phyloP scores from a whole-genome alignment of 1,140 invertebrate species.

The Nasonia giraulti region DNA sequence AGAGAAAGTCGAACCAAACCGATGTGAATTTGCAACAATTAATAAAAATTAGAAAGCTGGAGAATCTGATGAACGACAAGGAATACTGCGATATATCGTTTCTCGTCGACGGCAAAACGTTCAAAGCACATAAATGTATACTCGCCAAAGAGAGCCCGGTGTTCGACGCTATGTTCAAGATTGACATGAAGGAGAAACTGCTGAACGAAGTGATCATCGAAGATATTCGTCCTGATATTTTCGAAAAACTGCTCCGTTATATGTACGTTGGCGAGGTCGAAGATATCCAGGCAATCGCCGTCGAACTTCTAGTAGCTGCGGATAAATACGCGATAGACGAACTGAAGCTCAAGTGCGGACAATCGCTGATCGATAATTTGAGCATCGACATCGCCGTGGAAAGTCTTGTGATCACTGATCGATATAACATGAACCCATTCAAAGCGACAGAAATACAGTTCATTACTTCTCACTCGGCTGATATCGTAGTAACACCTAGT shows the following conservation, averaged over 20 bases:
- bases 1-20: too few species aligned
- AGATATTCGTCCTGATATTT: slow-evolving; percentile 70
- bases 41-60: too few species aligned
- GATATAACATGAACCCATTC: too few species aligned
- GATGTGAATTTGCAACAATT: too few species aligned
- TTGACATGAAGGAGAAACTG: slow-evolving; percentile 76
- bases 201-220: slow-evolving; percentile 75
- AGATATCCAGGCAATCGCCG: not conserved
- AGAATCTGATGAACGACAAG: not conserved
- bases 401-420: too few species aligned
- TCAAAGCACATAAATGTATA: slow-evolving; percentile 49
- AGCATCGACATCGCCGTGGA: too few species aligned
- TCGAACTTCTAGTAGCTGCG: not conserved
- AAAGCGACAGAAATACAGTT: too few species aligned
- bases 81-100: not conserved
- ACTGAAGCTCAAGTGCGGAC: not conserved
- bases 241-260: slow-evolving; percentile 9
- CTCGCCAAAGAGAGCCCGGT: slow-evolving; percentile 74
- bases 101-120: not conserved
- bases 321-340: slow-evolving; percentile 17
- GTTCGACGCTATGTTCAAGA: slow-evolving; percentile 79
- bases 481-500: too few species aligned
- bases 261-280: slow-evolving; percentile 10
- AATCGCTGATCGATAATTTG: too few species aligned
- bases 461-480: too few species aligned